Evolutionary conservation across 2,888 invertebrate species (phyloP).

Genomic region (Tetragnatha montana): DNA sequence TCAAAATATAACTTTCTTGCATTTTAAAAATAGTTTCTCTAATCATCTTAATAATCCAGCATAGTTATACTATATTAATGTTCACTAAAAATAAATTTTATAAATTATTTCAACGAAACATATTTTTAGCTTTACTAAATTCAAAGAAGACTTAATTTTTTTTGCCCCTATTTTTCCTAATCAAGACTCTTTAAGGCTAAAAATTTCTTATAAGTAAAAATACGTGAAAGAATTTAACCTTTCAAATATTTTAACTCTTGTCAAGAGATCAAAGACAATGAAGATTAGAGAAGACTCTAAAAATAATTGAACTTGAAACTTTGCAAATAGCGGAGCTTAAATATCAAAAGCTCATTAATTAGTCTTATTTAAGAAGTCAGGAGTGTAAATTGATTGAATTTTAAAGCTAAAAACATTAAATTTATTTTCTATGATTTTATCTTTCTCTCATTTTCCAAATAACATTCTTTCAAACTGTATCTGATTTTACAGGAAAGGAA

Average conservation of each 20-base stretch:
- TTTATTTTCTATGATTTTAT: no score
- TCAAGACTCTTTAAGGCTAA: neutral
- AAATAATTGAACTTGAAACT: neutral
- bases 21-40: no score
- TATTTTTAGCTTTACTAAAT: neutral
- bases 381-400: neutral
- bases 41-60: no score
- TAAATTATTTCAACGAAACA: neutral
- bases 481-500: no score
- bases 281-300: neutral
- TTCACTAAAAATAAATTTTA: neutral
- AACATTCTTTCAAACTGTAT: no score
- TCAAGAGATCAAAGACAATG: neutral
- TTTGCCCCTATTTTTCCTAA: neutral
- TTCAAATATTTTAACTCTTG: neutral
- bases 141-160: neutral
- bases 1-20: no score
- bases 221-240: neutral
- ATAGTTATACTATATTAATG: no score
- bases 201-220: neutral
- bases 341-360: neutral
- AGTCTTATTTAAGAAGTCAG: neutral
- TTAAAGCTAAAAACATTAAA: neutral
- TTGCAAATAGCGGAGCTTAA: neutral
- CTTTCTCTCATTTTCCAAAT: no score